These are phyloP conservation scores for Galbula dea DNA, from an alignment of 2,113 vertebrate genomes.

Conservation along the genomic window DNA sequence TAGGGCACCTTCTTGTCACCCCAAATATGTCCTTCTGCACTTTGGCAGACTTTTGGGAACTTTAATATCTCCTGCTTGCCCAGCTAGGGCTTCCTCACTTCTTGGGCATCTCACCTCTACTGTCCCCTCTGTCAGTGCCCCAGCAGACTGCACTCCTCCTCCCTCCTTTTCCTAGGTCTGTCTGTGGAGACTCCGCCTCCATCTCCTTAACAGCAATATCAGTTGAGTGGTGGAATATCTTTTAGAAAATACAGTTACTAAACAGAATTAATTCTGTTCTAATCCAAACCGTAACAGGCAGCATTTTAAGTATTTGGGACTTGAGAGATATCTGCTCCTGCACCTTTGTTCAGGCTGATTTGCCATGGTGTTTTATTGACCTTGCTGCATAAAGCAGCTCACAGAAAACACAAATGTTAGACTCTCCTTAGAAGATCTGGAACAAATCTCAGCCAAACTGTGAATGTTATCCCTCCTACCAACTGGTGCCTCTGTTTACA, in stretches of 20 bases:
- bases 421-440: not conserved
- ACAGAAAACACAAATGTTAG: not conserved
- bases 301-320: too few relatives aligned
- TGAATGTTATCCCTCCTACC: not conserved
- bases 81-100: not conserved
- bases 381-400: slow-evolving; percentile 41
- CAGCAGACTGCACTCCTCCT: not conserved
- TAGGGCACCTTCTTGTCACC: not conserved
- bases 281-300: too few relatives aligned
- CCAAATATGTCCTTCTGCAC: not conserved
- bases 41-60: not conserved
- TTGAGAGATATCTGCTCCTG: slow-evolving; percentile 37
- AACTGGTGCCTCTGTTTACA: not conserved
- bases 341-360: slow-evolving; percentile 55
- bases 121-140: too few relatives aligned
- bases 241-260: too few relatives aligned
- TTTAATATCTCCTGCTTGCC: not conserved
- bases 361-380: slow-evolving; percentile 15
- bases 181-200: not conserved
- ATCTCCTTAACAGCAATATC: not conserved
- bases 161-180: not conserved
- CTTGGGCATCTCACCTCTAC: not conserved
- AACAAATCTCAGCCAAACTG: not conserved
- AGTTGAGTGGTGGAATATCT: not conserved
- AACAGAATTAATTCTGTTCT: too few relatives aligned